A percentile compares a stretch with the other conserved stretches of the same genome.
phyloP scores from a whole-genome alignment of 2,113 vertebrate genomes.

The Ptilonorhynchus violaceus region DNA sequence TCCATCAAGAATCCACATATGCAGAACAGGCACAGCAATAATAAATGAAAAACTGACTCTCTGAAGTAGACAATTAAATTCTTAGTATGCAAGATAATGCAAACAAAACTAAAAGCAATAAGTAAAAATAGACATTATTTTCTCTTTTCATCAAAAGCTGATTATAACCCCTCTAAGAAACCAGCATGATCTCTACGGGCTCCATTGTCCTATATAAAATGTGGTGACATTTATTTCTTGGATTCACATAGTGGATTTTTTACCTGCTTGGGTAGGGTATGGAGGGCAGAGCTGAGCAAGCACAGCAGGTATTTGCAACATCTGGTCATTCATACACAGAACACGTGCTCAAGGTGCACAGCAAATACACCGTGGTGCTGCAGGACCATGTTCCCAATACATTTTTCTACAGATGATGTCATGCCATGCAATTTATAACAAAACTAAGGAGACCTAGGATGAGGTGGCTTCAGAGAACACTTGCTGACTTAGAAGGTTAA shows the following conservation, averaged over 20 bases:
- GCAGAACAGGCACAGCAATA: not conserved
- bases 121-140: not conserved
- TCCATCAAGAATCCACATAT: not conserved
- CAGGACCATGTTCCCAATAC: not conserved
- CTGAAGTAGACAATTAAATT: not conserved
- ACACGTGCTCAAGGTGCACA: rapidly evolving
- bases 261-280: not conserved
- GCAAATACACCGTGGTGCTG: not conserved
- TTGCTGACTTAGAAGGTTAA: not conserved
- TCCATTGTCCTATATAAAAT: not conserved
- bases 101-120: not conserved
- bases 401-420: not conserved
- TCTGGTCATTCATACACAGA: not conserved
- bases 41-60: not conserved
- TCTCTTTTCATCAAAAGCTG: not conserved
- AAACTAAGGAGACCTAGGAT: not conserved
- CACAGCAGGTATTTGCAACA: not conserved
- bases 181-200: not conserved
- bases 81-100: not conserved
- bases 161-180: not conserved
- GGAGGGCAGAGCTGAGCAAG: not conserved
- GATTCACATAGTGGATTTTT: not conserved
- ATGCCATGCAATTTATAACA: not conserved
- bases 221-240: not conserved
- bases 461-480: not conserved